These are phyloP conservation scores for Blastobasis lacticolella DNA, from an alignment of 2,888 invertebrate genomes.

Conservation along the genomic window DNA sequence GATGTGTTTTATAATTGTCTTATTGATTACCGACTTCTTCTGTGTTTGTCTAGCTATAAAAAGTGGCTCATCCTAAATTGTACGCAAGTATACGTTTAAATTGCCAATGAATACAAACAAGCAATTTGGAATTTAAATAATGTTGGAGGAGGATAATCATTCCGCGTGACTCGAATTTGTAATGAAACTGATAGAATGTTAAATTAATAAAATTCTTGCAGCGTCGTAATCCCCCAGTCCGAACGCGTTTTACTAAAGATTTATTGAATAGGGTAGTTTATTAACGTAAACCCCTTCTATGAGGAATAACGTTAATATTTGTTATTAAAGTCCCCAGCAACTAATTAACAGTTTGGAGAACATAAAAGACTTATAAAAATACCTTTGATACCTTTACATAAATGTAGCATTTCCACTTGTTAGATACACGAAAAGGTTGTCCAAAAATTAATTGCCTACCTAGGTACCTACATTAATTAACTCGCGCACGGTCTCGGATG, in stretches of 20 bases:
- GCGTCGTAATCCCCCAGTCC: conserved; percentile 1
- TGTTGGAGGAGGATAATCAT: conserved; percentile 11
- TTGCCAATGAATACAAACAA: neutral
- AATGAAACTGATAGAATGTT: conserved; percentile 11
- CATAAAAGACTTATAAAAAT: no score
- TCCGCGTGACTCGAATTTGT: conserved; percentile 14
- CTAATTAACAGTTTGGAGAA: no score
- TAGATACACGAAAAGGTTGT: neutral
- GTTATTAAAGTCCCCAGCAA: no score
- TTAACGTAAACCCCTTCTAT: no score
- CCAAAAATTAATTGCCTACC: neutral
- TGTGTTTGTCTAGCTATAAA: neutral
- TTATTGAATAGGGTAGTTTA: no score
- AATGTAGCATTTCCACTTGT: neutral
- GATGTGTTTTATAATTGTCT: conserved; percentile 11
- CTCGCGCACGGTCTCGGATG: neutral
- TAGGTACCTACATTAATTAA: neutral
- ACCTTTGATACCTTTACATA: no score
- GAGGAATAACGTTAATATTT: no score
- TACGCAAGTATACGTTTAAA: no score
- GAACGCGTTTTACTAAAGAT: no score
- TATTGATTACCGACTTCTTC: conserved; percentile 13
- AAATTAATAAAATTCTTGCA: conserved; percentile 18
- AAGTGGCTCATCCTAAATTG: no score
- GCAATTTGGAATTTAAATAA: conserved; percentile 8